These are phyloP conservation scores for Tichodroma muraria DNA, from an alignment of 2,113 vertebrate genomes.

Conservation along the genomic window DNA sequence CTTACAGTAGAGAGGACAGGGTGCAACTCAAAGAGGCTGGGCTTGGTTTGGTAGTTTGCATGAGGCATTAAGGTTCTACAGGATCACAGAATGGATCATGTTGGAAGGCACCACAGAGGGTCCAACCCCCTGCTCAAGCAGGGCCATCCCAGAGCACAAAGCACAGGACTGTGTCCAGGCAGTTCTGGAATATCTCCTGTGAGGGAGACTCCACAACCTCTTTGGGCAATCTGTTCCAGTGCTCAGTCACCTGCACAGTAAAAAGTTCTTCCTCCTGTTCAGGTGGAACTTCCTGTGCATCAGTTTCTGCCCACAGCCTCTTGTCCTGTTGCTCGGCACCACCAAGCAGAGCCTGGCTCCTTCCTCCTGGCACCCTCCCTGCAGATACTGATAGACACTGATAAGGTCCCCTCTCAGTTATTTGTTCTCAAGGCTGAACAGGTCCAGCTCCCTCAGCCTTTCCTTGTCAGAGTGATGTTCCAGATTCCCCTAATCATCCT, in stretches of 20 bases:
- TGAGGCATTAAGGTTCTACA: background rate
- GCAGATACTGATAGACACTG: background rate
- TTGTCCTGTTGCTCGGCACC: background rate
- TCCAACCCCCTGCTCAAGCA: background rate
- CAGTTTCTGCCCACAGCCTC: background rate
- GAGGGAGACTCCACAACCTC: background rate
- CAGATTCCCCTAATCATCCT: background rate
- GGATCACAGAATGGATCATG: background rate
- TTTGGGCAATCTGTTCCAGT: background rate
- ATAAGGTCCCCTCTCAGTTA: background rate
- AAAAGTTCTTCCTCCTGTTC: background rate
- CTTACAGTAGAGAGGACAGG: accelerated
- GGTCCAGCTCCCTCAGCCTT: background rate
- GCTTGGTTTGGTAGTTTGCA: background rate
- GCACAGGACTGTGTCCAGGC: background rate
- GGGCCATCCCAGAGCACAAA: background rate
- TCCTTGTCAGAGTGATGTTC: background rate
- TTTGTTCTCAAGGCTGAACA: background rate
- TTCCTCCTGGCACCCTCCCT: background rate
- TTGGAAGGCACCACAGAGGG: background rate
- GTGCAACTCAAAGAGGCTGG: background rate
- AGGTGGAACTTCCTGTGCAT: background rate
- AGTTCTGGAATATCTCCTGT: background rate
- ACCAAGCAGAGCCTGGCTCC: background rate
- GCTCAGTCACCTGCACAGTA: accelerated